Conservation (phyloP, 2,888 invertebrate species). For the Cantharis nigra region DNA sequence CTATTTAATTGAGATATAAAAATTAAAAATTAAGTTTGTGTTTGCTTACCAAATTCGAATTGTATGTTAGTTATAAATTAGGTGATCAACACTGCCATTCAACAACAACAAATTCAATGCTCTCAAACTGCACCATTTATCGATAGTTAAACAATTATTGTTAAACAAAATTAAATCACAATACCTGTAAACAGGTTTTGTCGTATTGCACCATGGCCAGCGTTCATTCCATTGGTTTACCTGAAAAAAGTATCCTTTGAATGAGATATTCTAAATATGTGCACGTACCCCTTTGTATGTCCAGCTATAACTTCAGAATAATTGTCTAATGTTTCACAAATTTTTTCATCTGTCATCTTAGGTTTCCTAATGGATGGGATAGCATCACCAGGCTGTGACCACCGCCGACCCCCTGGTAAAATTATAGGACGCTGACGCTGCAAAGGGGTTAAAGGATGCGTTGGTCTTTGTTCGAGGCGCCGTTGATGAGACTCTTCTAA, state of each 20-base stretch:
- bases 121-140: not conserved
- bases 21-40: not conserved
- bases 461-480: slow-evolving; percentile 58
- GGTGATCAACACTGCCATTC: not conserved
- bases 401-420: slow-evolving; percentile 76
- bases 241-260: slow-evolving; percentile 57
- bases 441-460: slow-evolving; percentile 64
- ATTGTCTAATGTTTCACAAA: slow-evolving; percentile 81
- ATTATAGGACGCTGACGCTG: slow-evolving; percentile 74
- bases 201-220: slow-evolving; percentile 65
- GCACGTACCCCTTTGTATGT: slow-evolving; percentile 79
- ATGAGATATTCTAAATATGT: slow-evolving; percentile 23
- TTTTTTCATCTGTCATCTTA: slow-evolving; percentile 82
- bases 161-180: slow-evolving; percentile 4
- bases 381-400: slow-evolving; percentile 83
- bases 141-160: not conserved
- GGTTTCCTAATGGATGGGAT: slow-evolving; percentile 42
- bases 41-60: not conserved
- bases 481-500: slow-evolving; percentile 55
- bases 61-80: not conserved
- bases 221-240: slow-evolving; percentile 67
- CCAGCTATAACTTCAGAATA: slow-evolving; percentile 87
- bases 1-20: not conserved
- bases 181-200: slow-evolving; percentile 64
- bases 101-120: not conserved